These are phyloP conservation scores for Anorthoa munda DNA, from an alignment of 2,888 invertebrate species.

Conservation along the genomic window DNA sequence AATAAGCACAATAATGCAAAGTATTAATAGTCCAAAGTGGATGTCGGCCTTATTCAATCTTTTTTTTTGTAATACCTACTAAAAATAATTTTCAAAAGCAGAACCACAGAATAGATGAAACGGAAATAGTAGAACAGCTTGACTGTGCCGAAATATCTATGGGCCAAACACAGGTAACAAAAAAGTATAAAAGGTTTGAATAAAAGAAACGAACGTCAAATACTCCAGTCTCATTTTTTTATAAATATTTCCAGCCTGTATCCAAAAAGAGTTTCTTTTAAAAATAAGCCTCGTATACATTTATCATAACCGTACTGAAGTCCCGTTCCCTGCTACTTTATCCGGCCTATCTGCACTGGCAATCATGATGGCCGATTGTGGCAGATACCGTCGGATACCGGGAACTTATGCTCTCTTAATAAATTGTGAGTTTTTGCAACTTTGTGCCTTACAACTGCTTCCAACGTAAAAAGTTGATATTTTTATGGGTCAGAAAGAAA, in stretches of 20 bases:
- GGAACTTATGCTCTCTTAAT: slow-evolving; percentile 22
- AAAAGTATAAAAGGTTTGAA: too few relatives aligned
- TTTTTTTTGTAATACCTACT: too few relatives aligned
- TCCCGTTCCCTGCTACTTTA: slow-evolving; percentile 38
- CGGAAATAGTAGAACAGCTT: too few relatives aligned
- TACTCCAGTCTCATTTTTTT: background rate
- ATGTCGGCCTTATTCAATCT: too few relatives aligned
- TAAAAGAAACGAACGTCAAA: background rate
- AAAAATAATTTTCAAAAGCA: too few relatives aligned
- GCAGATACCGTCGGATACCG: slow-evolving; percentile 35
- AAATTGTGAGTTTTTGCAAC: slow-evolving; percentile 9
- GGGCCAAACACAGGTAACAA: too few relatives aligned
- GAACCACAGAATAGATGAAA: too few relatives aligned
- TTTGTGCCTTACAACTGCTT: background rate
- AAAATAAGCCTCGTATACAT: slow-evolving; percentile 42
- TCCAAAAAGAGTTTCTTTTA: slow-evolving; percentile 1
- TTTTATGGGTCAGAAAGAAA: background rate
- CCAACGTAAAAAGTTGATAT: too few relatives aligned
- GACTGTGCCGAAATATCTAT: background rate
- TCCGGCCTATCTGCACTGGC: slow-evolving; percentile 39
- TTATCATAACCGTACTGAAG: slow-evolving; percentile 42
- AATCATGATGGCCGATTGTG: slow-evolving; percentile 51
- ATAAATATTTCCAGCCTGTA: background rate
- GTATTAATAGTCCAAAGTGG: too few relatives aligned
- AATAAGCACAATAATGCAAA: too few relatives aligned